Evolutionary conservation across 2,888 invertebrate species (phyloP).

Genomic region (Hirudinaria manillensis): DNA sequence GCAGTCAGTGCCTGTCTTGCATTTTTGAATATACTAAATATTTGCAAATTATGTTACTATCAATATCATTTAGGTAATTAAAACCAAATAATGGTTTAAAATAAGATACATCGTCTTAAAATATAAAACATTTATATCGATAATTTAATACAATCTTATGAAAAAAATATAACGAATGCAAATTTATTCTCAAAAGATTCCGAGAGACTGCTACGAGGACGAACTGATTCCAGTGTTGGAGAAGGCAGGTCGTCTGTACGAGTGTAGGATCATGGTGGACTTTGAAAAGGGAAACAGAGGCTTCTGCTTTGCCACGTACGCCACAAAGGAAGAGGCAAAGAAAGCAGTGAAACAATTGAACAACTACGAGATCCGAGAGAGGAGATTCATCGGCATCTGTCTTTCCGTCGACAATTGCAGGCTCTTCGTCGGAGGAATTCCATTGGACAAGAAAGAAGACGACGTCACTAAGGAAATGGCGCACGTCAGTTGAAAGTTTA

Average conservation of each 20-base stretch:
- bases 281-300: constrained; percentile 64
- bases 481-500: background rate
- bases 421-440: constrained; percentile 69
- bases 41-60: too few species aligned
- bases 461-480: constrained; percentile 59
- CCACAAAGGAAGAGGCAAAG: constrained; percentile 61
- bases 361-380: constrained; percentile 61
- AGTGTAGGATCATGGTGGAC: constrained; percentile 66
- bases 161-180: too few species aligned
- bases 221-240: constrained; percentile 69
- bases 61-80: too few species aligned
- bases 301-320: constrained; percentile 69
- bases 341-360: constrained; percentile 65
- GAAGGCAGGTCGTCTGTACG: constrained; percentile 65
- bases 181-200: constrained; percentile 46
- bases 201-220: constrained; percentile 71
- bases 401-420: constrained; percentile 77
- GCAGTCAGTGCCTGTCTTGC: too few species aligned
- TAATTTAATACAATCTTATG: too few species aligned
- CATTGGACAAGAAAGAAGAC: constrained; percentile 63
- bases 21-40: too few species aligned
- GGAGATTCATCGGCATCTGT: constrained; percentile 64
- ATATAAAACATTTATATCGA: too few species aligned
- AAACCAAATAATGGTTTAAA: too few species aligned
- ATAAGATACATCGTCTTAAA: too few species aligned